Conservation (phyloP, 2,888 invertebrate species). For the Cephus pulcher region DNA sequence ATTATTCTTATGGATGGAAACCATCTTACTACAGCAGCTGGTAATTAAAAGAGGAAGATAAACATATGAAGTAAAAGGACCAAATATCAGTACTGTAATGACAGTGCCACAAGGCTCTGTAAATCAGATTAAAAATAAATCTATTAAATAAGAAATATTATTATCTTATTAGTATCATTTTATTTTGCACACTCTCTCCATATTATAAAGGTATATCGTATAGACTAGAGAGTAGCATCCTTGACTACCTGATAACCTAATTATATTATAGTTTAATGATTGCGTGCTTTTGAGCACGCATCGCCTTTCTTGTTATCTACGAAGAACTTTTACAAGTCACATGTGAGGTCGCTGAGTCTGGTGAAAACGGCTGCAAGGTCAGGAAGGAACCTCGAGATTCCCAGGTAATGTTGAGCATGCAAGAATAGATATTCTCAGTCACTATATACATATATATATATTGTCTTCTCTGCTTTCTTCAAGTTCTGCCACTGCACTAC, state of each 20-base stretch:
- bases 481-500: not conserved
- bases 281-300: not conserved
- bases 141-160: not conserved
- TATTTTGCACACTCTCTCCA: not conserved
- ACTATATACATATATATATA: not conserved
- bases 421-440: not conserved
- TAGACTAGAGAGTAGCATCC: not conserved
- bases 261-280: not conserved
- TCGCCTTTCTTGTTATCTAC: not conserved
- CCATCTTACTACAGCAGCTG: conserved; percentile 13
- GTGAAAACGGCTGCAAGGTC: not conserved
- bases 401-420: not conserved
- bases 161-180: not conserved
- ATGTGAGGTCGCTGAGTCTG: not conserved
- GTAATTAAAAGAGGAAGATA: not conserved
- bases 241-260: not conserved
- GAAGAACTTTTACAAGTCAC: not conserved
- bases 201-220: not conserved
- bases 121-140: not conserved
- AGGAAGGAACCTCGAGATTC: not conserved
- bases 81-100: not conserved
- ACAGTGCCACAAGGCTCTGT: not conserved
- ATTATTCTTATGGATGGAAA: conserved; percentile 18
- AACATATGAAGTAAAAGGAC: not conserved
- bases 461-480: not conserved